Base-by-base conservation (phyloP, 2,888 invertebrate genomes). In the Hyppa rectilinea region DNA sequence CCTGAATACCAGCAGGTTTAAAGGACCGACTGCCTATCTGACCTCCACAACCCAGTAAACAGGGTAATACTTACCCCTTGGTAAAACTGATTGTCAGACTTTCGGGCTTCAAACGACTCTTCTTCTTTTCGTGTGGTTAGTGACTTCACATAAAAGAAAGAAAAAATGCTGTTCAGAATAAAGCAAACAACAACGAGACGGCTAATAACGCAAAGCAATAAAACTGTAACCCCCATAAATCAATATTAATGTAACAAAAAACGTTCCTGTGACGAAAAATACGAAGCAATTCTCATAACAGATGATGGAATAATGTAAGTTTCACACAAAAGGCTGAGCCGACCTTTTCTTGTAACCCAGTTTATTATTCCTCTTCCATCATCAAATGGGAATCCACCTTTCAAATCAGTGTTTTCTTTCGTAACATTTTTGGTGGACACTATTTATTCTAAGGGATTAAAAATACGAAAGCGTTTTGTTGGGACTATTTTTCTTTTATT, bases 291-390 rank as follows among this genome's bases (percentile, higher is more conserved):
- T 12, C 34, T 6, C 9, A 23, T 20, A 20, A 61, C 36, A 59
- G 59, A 59, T 59, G 72, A 78, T 61, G 61, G n/a, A 60, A 73
- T 78, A 73, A 73, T 65, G 60, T 56, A 62, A 63, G 55, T 66
- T 60, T 38, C 52, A 59, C n/a, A 66, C 65, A 65, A 79, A 70
- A 34, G 61, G 56, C 23, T 29, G 29, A 43, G 2, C 7, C 47
- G 52, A 56, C 58, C 60, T 68, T 74, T 65, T 68, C 65, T 62
- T 52, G 29, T 40, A 14, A 23, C 17, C 17, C 49, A 20, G 55
- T 55, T n/a, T 71, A 65, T 70, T 78, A 61, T 71, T 78, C 38
- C 56, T 70, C 2, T 23, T 53, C 43, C 9, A 70, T 55, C 58
- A 53, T 55, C 34, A 73, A 71, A 75, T 61, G 34, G 34, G 31